Evolutionary conservation across 2,113 vertebrate genomes (phyloP).

Genomic region (Pollachius pollachius): DNA sequence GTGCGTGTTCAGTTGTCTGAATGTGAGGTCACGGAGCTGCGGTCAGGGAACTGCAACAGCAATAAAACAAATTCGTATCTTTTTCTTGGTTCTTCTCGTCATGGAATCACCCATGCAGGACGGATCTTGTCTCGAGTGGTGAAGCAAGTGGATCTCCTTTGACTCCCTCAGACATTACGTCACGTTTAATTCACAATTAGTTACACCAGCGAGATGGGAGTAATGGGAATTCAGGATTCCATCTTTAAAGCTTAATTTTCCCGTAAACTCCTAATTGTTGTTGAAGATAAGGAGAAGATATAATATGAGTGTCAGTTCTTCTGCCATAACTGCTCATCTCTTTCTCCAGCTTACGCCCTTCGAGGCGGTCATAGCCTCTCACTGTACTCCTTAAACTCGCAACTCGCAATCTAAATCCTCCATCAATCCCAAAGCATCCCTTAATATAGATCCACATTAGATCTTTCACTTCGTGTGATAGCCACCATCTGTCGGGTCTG

Average conservation of each 20-base stretch:
- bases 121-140: no score
- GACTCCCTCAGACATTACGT: not conserved
- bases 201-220: slow-evolving; percentile 4
- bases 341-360: slow-evolving; percentile 26
- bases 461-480: slow-evolving; percentile 9
- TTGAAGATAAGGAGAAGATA: slow-evolving; percentile 32
- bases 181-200: not conserved
- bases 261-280: slow-evolving; percentile 23
- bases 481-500: slow-evolving; percentile 42
- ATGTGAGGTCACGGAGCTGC: no score
- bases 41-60: not conserved
- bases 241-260: slow-evolving; percentile 38
- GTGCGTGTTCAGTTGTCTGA: not conserved
- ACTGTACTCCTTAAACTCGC: not conserved
- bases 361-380: slow-evolving; percentile 38
- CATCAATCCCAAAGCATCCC: slow-evolving; percentile 25
- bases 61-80: not conserved
- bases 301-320: slow-evolving; percentile 39
- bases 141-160: slow-evolving; percentile 9
- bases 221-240: slow-evolving; percentile 15
- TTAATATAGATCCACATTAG: slow-evolving; percentile 9
- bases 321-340: slow-evolving; percentile 41
- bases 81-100: not conserved
- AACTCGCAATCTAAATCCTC: slow-evolving; percentile 13
- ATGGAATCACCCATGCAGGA: not conserved